These are phyloP conservation scores for Lordiphosa andalusiaca DNA, from an alignment of 2,888 invertebrate species.

Conservation along the genomic window DNA sequence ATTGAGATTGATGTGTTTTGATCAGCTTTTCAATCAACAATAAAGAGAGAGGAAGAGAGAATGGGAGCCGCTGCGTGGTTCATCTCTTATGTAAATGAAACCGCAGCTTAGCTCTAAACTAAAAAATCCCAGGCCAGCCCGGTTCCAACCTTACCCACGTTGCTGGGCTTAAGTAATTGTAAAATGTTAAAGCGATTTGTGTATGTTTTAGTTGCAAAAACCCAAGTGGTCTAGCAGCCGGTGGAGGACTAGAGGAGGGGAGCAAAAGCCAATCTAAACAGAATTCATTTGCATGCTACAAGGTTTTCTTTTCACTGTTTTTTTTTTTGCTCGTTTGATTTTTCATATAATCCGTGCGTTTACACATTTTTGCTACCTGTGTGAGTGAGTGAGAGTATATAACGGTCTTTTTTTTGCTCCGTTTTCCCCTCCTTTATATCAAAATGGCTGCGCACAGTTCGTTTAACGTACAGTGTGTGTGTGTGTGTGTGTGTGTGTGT, in stretches of 20 bases:
- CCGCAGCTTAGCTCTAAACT: slow-evolving; percentile 6
- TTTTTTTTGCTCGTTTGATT: slow-evolving; percentile 48
- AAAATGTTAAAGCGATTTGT: slow-evolving; percentile 55
- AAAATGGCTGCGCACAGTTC: slow-evolving; percentile 49
- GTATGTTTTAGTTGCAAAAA: slow-evolving; percentile 48
- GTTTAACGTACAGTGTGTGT: slow-evolving; percentile 25
- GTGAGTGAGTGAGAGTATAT: slow-evolving; percentile 42
- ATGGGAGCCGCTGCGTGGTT: background rate
- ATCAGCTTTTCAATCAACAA: slow-evolving; percentile 40
- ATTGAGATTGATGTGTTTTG: slow-evolving; percentile 54
- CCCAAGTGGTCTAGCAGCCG: slow-evolving; percentile 35
- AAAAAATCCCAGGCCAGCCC: slow-evolving; percentile 14
- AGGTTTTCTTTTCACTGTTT: slow-evolving; percentile 16
- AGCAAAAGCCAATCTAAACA: slow-evolving; percentile 38
- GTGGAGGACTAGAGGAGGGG: background rate
- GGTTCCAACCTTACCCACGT: background rate
- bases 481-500: slow-evolving; percentile 29
- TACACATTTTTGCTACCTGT: slow-evolving; percentile 44
- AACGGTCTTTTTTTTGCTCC: slow-evolving; percentile 29
- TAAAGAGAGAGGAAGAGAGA: background rate
- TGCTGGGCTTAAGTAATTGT: slow-evolving; percentile 60
- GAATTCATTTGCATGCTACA: slow-evolving; percentile 66
- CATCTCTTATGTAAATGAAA: slow-evolving; percentile 46
- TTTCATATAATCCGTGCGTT: slow-evolving; percentile 68
- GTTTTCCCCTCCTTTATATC: slow-evolving; percentile 40